phyloP scores from a whole-genome alignment of 2,797 vertebrate genomes.

The Aplochiton taeniatus region DNA sequence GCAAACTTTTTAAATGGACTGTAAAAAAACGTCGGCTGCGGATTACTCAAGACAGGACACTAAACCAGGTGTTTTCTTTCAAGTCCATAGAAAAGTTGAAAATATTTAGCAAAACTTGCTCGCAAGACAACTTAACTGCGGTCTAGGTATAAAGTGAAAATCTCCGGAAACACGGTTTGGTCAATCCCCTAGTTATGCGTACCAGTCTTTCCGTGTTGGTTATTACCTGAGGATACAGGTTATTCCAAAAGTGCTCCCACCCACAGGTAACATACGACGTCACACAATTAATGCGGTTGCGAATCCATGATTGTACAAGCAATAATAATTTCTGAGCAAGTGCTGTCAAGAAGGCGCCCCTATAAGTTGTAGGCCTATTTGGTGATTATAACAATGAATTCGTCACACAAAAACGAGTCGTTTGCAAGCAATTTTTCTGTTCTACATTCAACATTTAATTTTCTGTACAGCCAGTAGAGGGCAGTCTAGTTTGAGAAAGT shows the following conservation, averaged over 20 bases:
- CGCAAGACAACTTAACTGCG: background rate
- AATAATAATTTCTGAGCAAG: background rate
- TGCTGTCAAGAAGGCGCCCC: too few relatives aligned
- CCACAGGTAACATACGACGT: constrained; percentile 76
- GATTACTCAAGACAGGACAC: constrained; percentile 13
- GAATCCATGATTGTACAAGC: background rate
- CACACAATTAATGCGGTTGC: constrained; percentile 50
- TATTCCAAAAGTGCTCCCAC: constrained; percentile 65
- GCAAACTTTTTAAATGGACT: constrained; percentile 33
- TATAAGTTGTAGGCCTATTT: background rate
- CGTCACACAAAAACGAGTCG: too few relatives aligned
- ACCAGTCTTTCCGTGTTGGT: constrained; percentile 41
- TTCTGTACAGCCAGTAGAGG: background rate
- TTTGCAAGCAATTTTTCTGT: too few relatives aligned
- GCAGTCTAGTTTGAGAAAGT: too few relatives aligned
- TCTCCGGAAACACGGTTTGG: constrained; percentile 1
- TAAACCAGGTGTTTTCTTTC: background rate
- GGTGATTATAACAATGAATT: background rate
- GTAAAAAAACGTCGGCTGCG: constrained; percentile 20
- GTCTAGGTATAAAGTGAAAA: background rate
- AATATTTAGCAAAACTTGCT: background rate
- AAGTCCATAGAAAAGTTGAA: background rate
- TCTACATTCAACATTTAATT: background rate
- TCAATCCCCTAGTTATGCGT: constrained; percentile 15
- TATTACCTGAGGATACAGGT: constrained; percentile 80